These are phyloP conservation scores for Spea hammondii DNA, from an alignment of 2,797 vertebrate species.

Conservation along the genomic window DNA sequence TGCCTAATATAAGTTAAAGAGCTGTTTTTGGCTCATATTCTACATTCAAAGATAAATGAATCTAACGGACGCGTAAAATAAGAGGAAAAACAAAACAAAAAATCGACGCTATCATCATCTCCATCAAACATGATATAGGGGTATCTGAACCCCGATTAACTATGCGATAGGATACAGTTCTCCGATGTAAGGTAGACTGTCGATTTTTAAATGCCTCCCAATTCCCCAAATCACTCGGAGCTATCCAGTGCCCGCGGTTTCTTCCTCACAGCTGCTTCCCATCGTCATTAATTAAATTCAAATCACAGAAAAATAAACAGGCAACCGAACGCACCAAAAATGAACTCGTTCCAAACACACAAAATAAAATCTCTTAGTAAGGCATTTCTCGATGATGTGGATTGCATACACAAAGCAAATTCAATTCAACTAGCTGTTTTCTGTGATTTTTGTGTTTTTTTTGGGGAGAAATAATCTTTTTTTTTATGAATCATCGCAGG, in stretches of 20 bases:
- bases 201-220: slow-evolving; percentile 33
- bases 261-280: slow-evolving; percentile 51
- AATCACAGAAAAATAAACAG: slow-evolving; percentile 53
- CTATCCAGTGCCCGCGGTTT: slow-evolving; percentile 32
- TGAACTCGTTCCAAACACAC: slow-evolving; percentile 49
- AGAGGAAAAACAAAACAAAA: neutral
- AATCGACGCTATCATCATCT: too few relatives aligned
- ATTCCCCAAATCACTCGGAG: slow-evolving; percentile 34
- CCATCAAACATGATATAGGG: too few relatives aligned
- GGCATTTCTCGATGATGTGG: slow-evolving; percentile 46
- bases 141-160: too few relatives aligned
- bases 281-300: slow-evolving; percentile 54
- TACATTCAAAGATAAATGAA: slow-evolving; percentile 32
- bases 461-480: neutral
- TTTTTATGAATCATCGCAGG: slow-evolving; percentile 38
- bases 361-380: slow-evolving; percentile 51
- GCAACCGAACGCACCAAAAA: slow-evolving; percentile 43
- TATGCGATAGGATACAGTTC: neutral
- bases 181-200: slow-evolving; percentile 28
- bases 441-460: neutral
- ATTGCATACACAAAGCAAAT: slow-evolving; percentile 35
- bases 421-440: slow-evolving; percentile 15
- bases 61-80: slow-evolving; percentile 1
- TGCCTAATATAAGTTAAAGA: slow-evolving; percentile 43
- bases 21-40: slow-evolving; percentile 37